Base-by-base conservation (phyloP, 2,888 invertebrate genomes). In the Luperina testacea region DNA sequence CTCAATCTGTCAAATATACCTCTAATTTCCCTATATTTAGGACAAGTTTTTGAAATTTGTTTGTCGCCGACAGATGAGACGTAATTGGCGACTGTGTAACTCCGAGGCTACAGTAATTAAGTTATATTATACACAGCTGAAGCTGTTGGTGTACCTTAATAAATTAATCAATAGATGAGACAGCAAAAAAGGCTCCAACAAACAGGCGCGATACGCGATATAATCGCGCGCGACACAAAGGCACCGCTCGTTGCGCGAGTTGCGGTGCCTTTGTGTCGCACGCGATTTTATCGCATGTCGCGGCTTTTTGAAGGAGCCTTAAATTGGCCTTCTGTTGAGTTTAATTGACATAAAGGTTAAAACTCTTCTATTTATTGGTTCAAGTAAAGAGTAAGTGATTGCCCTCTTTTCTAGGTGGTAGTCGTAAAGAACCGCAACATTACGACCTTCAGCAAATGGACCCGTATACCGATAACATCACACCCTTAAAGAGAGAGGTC, bases 401-500 rank as follows among this genome's bases (percentile, higher is more conserved):
- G 3, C 38, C 4, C 11, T 69, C 27, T 3, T 48, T 59, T 20
- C 20, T 48, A n/a, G 20, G 13, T 11, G 24, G 27, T 15, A 17
- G 24, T 69, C 63, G 27, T 70, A 70, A 70, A 65, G 27, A 61
- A 17, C 70, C 38, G 0, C 27, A 64, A 48, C 9, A 77, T 76
- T n/a, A 42, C 51, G 51, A 51, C 7, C 27, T 48, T 38, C 38
- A 32, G 45, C 24, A 61, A 68, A 63, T n/a, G 42, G 13, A 51
- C 38, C n/a, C 11, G 6, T 15, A 27, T 15, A 38, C 11, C 27
- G 13, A 77, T 80, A 61, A 82, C 69, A 64, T 53, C 61, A 27
- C 51, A 63, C 51, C 9, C n/a, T 4, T 64, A 59, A 61, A 71
- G 15, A 17, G 17, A 32, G 27, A 45, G 78, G 65, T 82, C 72